Percentiles rank a stretch among this genome's conserved stretches.
Evolutionary conservation across 2,113 vertebrate species (phyloP).

Genomic region (Vicugna pacos): DNA sequence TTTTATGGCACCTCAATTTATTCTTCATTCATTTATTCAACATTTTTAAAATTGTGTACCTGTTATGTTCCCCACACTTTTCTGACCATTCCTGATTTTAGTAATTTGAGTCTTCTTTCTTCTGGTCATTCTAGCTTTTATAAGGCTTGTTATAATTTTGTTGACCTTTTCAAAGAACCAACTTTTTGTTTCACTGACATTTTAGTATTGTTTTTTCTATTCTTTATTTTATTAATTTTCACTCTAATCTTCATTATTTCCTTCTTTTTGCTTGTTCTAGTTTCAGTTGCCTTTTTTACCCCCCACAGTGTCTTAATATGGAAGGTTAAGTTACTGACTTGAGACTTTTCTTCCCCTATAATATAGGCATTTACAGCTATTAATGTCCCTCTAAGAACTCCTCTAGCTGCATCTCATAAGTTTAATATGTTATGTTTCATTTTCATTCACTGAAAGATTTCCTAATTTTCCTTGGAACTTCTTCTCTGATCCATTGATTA

Average conservation of each 20-base stretch:
- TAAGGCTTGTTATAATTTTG: background rate
- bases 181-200: background rate
- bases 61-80: background rate
- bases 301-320: background rate
- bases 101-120: background rate
- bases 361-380: background rate
- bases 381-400: background rate
- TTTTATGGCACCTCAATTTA: background rate
- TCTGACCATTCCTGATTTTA: background rate
- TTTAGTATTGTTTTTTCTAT: background rate
- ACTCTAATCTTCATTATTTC: background rate
- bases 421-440: background rate
- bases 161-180: background rate
- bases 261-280: background rate
- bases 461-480: background rate
- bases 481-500: background rate
- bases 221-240: background rate
- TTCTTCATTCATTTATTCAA: conserved; percentile 23
- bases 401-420: background rate
- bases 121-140: background rate
- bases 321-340: background rate
- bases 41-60: background rate
- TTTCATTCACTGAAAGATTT: conserved; percentile 18
- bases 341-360: background rate
- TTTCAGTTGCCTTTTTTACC: background rate